Percentiles rank a stretch among this genome's conserved stretches.
phyloP scores from a whole-genome alignment of 2,113 vertebrate genomes.

The Odocoileus hemionus region DNA sequence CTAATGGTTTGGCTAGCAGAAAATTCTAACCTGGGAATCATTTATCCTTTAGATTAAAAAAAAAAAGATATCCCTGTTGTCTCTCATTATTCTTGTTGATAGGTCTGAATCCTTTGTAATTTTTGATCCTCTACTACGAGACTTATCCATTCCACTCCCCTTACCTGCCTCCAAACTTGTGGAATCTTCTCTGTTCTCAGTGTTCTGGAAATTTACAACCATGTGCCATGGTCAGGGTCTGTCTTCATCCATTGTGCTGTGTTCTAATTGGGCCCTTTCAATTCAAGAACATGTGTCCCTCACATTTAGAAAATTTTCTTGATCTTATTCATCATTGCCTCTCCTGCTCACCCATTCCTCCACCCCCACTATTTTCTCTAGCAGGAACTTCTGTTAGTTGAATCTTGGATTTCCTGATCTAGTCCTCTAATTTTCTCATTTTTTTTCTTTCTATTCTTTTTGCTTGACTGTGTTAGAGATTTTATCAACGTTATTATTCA shows the following conservation, averaged over 20 bases:
- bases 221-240: not conserved
- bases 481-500: not conserved
- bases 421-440: not conserved
- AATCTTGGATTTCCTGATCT: not conserved
- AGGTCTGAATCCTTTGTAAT: not conserved
- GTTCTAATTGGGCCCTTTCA: not conserved
- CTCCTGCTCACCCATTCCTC: not conserved
- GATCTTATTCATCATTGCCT: not conserved
- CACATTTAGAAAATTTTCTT: not conserved
- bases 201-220: not conserved
- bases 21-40: not conserved
- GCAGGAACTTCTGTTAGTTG: not conserved
- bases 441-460: not conserved
- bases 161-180: not conserved
- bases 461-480: not conserved
- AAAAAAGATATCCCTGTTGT: not conserved
- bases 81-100: not conserved
- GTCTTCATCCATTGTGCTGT: not conserved
- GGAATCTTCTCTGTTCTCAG: not conserved
- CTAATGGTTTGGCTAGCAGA: constrained; percentile 14
- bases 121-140: not conserved
- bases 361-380: not conserved
- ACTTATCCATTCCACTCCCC: not conserved
- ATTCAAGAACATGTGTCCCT: not conserved
- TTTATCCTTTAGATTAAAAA: constrained; percentile 7